phyloP scores from a whole-genome alignment of 1,140 invertebrate genomes.

The Calycopis cecrops region DNA sequence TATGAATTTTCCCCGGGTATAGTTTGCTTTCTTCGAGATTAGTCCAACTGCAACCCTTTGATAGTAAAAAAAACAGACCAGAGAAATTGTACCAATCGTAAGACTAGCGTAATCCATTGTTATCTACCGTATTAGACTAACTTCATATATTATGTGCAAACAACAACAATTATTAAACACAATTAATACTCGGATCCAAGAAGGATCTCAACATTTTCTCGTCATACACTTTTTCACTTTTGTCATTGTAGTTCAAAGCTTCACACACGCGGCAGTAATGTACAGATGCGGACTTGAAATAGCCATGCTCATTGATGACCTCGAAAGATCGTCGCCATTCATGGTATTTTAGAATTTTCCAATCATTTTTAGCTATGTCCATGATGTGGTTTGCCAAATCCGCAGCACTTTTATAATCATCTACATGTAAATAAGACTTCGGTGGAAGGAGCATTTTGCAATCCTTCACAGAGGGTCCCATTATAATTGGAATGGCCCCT shows the following conservation, averaged over 20 bases:
- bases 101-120: no score
- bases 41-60: no score
- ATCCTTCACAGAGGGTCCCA: constrained; percentile 77
- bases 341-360: constrained; percentile 75
- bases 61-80: no score
- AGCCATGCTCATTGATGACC: constrained; percentile 84
- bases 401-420: constrained; percentile 80
- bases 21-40: no score
- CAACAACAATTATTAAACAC: no score
- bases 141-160: no score
- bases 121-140: no score
- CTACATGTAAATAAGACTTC: constrained; percentile 83
- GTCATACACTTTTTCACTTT: constrained; percentile 70
- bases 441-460: constrained; percentile 75
- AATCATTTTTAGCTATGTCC: constrained; percentile 65
- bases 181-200: constrained; percentile 31
- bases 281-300: constrained; percentile 79
- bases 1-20: no score
- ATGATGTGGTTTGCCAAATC: constrained; percentile 75
- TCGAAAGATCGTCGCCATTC: constrained; percentile 81
- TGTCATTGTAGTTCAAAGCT: constrained; percentile 80
- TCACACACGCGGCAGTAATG: constrained; percentile 91
- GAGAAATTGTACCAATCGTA: no score
- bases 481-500: constrained; percentile 81
- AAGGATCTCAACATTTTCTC: constrained; percentile 31